Base-by-base conservation (phyloP, 2,113 vertebrate species). In the Petrocephalus zakoni region DNA sequence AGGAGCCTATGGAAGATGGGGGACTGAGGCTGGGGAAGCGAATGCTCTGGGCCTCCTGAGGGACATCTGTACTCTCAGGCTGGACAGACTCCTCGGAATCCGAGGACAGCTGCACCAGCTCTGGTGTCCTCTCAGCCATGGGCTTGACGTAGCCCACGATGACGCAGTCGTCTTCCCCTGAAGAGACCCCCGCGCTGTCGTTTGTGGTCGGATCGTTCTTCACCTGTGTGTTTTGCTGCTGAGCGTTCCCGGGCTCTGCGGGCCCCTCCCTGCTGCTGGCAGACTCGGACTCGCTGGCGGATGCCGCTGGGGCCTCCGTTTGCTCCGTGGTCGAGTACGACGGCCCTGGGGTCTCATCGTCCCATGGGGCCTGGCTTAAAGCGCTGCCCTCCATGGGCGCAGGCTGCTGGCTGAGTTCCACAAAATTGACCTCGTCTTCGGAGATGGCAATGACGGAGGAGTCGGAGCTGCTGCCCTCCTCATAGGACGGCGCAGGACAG, bases 81-180 rank as follows among this genome's bases (percentile, higher is more conserved):
- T 88, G 90, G 42, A 92, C 86, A 0, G 96, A 96, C 0, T 94
- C 95, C 68, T 97, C 97, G 0, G 96, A 95, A 92, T 99, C 97
- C 0, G 97, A 99, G 4, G 97, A 98, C 19, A 99, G 94, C 89
- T 98, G 96, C 86, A 98, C 97, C 53, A 99, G 94, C 93, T 99
- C 98, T 0, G 98, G 97, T 0, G 97, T 99, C 82, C 97, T 95
- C 91, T 99, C 97, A 0, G 97, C 97, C 21, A 98, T 93, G 0
- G 97, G 97, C 84, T 99, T 99, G 87, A 98, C 97, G 89, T 97
- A 99, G 0, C 97, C 97, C 19, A 99, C 96, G 15, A 98, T 98
- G 85, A 97, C 92, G 93, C 97, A 98, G 89, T 96, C 97, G 49
- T 97, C 97, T 90, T 96, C 96, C 0, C 92, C 91, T 6, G 95